Conservation (phyloP, 2,797 vertebrate genomes). For the Darevskia nairensis region DNA sequence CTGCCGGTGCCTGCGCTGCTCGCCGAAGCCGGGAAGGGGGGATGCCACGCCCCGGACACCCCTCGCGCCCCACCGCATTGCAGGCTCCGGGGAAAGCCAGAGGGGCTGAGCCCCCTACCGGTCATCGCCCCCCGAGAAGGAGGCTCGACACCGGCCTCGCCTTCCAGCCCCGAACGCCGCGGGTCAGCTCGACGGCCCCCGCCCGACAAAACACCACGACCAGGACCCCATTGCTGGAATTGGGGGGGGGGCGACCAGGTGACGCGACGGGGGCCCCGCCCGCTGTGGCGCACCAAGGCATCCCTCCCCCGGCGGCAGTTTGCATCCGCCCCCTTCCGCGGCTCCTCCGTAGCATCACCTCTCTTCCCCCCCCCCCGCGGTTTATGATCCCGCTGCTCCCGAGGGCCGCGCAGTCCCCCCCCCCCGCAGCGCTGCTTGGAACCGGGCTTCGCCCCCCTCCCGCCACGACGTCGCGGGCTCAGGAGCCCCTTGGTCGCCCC, state of each 20-base stretch:
- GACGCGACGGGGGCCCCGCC: no score
- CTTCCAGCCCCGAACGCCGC: background rate
- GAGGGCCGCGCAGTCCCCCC: no score
- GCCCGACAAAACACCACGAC: no score
- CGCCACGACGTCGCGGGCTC: background rate
- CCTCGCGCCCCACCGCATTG: background rate
- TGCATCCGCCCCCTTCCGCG: no score
- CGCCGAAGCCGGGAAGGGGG: no score
- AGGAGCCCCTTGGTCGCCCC: background rate
- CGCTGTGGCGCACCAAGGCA: background rate
- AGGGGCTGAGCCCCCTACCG: background rate
- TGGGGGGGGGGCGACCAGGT: background rate
- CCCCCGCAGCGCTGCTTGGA: background rate
- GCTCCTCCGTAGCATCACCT: background rate
- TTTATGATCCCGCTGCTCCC: background rate
- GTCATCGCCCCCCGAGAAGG: background rate
- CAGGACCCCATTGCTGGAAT: background rate
- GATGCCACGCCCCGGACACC: no score
- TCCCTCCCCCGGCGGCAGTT: no score
- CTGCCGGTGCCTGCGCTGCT: no score
- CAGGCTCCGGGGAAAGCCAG: background rate
- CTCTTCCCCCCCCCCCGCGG: no score
- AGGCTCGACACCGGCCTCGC: no score
- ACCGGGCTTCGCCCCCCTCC: background rate
- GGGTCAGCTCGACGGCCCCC: no score